Percentiles rank a stretch among this genome's conserved stretches.
Evolutionary conservation across 1,140 invertebrate species (phyloP).

Genomic region (Rhizoglyphus robini): DNA sequence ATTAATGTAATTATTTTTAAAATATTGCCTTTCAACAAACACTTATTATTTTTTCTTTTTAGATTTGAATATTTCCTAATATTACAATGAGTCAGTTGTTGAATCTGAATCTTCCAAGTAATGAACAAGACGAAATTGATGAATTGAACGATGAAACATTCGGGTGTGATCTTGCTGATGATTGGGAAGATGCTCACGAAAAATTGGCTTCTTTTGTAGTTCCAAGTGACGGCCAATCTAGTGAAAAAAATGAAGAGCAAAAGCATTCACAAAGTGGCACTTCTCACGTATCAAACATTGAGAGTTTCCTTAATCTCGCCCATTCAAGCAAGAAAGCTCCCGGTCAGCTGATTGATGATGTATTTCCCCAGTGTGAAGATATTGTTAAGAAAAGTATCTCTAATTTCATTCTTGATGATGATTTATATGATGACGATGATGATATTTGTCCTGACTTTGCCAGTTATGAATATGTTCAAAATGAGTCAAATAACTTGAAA

Average conservation of each 20-base stretch:
- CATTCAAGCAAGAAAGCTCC: no score
- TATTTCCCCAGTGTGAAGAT: slow-evolving; percentile 12
- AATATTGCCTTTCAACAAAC: no score
- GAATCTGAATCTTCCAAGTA: background rate
- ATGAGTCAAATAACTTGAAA: background rate
- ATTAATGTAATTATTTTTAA: no score
- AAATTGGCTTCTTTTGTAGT: background rate
- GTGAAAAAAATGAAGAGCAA: background rate
- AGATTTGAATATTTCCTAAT: background rate
- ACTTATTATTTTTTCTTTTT: background rate
- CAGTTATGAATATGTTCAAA: background rate
- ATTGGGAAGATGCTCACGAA: slow-evolving; percentile 8
- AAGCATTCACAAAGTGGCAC: no score
- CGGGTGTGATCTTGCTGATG: background rate
- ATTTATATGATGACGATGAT: slow-evolving; percentile 1
- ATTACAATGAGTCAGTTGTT: background rate
- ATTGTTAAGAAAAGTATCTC: slow-evolving; percentile 16
- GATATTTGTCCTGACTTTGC: background rate
- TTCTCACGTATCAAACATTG: no score
- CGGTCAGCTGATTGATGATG: no score
- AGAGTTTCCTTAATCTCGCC: no score
- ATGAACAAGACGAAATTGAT: slow-evolving; percentile 14
- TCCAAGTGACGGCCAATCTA: background rate
- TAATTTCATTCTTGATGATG: background rate
- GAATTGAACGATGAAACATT: slow-evolving; percentile 19